Conservation (phyloP, 2,113 vertebrate species). For the Eptatretus burgeri region DNA sequence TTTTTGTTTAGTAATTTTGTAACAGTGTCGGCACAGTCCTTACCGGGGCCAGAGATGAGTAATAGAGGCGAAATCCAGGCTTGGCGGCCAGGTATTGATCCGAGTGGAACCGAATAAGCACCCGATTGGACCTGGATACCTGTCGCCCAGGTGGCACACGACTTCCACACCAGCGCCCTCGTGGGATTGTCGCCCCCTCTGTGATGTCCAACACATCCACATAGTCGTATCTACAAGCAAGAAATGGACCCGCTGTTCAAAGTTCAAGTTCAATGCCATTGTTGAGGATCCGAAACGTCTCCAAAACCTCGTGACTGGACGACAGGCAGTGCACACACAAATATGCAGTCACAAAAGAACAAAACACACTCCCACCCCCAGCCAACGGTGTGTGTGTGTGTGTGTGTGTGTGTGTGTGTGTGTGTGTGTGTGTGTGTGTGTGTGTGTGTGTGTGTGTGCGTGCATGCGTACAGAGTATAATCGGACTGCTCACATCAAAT, state of each 20-base stretch:
- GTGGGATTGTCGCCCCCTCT: constrained; percentile 46
- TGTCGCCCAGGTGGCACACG: constrained; percentile 43
- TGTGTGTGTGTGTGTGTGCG: too few species aligned
- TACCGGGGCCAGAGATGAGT: constrained; percentile 33
- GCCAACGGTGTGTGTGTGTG: too few species aligned
- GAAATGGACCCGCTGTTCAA: not conserved
- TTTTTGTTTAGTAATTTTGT: too few species aligned
- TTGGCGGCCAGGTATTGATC: constrained; percentile 89
- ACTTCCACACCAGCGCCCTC: constrained; percentile 80
- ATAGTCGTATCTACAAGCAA: constrained; percentile 49
- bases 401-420: too few species aligned
- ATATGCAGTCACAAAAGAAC: too few species aligned
- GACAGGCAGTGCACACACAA: too few species aligned
- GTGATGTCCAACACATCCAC: constrained; percentile 72
- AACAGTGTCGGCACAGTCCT: not conserved
- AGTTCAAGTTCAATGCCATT: not conserved
- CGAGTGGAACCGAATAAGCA: constrained; percentile 79
- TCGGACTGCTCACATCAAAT: too few species aligned
- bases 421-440: too few species aligned
- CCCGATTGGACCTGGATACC: constrained; percentile 45
- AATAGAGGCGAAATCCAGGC: constrained; percentile 78
- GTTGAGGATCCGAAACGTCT: not conserved
- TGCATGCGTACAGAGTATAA: too few species aligned
- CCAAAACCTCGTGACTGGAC: too few species aligned
- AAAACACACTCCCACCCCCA: too few species aligned